Base-by-base conservation (phyloP, 2,113 vertebrate genomes). In the Plestiodon gilberti region DNA sequence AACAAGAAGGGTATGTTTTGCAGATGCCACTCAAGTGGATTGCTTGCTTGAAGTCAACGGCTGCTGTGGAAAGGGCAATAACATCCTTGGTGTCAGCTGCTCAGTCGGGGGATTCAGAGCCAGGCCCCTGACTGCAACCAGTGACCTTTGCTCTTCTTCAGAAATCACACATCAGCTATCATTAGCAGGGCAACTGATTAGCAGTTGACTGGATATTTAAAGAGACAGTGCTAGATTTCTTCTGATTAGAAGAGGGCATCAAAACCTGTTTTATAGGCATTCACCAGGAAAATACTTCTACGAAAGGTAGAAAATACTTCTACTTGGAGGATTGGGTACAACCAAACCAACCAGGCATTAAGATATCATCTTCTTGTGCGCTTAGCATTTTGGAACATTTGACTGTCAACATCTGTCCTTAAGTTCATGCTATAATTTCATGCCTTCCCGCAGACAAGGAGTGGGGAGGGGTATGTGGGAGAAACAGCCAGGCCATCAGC, bases 371-470 rank as follows among this genome's bases (percentile, higher is more conserved):
- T 78, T 38, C 18, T 15, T 55, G 8, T 81, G 14, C 69, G 73
- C 77, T 78, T 85, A 90, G 81, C 61, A 84, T 40, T 57, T 33
- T 55, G 71, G 48, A 2, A n/a, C 17, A 57, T 4, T 57, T 2
- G 75, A 57, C 22, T 43, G 15, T 7, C 87, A 64, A 83, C 70
- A 82, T 82, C 71, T 78, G 33, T 75, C 59, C 2, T 2, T 81
- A 40, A 40, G 38, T 13, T 73, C 8, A 22, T n/a, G 43, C 78
- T n/a, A 0, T 1, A 1, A 30, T 79, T 43, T 20, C 78, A 35
- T 35, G 52, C 84, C 2, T 0, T 0, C 6, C 48, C 22, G 18
- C 65, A 43, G 52, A 82, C n/a, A n/a, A 52, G 77, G 30, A 14
- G 52, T 3, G 5, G 18, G 64, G 83, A 87, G 89, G 82, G 78